phyloP scores from a whole-genome alignment of 2,797 vertebrate species.

The Crax fasciolata region DNA sequence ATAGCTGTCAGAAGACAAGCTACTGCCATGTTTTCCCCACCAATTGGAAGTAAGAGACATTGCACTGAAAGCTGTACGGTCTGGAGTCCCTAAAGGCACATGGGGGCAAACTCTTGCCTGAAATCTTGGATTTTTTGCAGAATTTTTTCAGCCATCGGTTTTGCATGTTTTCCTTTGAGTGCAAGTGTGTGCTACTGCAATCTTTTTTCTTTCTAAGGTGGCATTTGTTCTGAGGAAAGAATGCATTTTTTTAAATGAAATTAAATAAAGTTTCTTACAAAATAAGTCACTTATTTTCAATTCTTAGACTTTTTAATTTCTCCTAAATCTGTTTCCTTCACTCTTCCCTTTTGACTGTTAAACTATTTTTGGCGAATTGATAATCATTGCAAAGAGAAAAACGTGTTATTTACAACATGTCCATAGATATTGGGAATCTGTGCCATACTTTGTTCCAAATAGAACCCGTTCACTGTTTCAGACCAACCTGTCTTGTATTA shows the following conservation, averaged over 20 bases:
- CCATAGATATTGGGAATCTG: constrained; percentile 60
- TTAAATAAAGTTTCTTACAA: constrained; percentile 81
- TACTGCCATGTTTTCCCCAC: constrained; percentile 77
- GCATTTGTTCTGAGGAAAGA: constrained; percentile 80
- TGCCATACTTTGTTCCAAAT: constrained; percentile 78
- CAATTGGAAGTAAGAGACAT: constrained; percentile 75
- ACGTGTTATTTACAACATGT: constrained; percentile 51
- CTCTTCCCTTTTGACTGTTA: constrained; percentile 78
- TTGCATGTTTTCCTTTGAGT: constrained; percentile 84
- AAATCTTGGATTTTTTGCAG: constrained; percentile 79
- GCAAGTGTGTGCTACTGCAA: constrained; percentile 82
- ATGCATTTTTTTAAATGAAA: constrained; percentile 81
- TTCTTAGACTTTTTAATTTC: constrained; percentile 73
- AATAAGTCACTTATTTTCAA: constrained; percentile 82
- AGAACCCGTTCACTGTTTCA: constrained; percentile 69
- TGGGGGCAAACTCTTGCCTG: constrained; percentile 65
- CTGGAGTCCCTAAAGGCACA: constrained; percentile 65
- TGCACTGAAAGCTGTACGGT: constrained; percentile 80
- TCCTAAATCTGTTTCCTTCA: constrained; percentile 66
- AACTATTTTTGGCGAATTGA: constrained; percentile 76
- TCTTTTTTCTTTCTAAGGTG: constrained; percentile 71
- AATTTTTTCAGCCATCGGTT: constrained; percentile 77
- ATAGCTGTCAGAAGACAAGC: constrained; percentile 65
- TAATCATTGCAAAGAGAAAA: constrained; percentile 80
- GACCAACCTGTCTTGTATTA: constrained; percentile 72